Evolutionary conservation across 2,113 vertebrate genomes (phyloP).

Genomic region (Neopipo cinnamomea): DNA sequence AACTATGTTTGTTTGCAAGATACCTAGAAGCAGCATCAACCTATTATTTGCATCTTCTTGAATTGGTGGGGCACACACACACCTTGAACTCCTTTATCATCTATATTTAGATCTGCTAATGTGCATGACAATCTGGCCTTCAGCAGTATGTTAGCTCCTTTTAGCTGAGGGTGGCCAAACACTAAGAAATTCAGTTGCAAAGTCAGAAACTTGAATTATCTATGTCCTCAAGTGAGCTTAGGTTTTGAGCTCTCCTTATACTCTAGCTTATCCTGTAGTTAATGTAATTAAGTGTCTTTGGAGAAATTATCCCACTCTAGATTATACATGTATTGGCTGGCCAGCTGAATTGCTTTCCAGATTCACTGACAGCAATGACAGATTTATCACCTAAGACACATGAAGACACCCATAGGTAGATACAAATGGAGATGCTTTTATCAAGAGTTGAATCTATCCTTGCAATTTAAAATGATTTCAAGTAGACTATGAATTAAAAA

Average conservation of each 20-base stretch:
- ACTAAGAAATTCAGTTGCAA: background rate
- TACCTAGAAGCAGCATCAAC: background rate
- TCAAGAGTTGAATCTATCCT: background rate
- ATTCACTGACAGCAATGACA: background rate
- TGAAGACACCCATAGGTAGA: background rate
- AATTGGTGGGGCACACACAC: accelerated
- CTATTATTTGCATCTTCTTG: background rate
- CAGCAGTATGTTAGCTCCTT: background rate
- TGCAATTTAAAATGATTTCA: background rate
- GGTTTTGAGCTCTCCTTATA: background rate
- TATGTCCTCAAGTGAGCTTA: background rate
- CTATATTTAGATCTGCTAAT: background rate
- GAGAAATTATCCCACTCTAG: background rate
- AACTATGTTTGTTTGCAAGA: background rate
- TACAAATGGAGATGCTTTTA: background rate
- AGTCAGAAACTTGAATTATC: background rate
- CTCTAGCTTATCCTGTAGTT: background rate
- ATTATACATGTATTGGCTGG: background rate
- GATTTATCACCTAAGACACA: background rate
- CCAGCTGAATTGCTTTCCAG: background rate
- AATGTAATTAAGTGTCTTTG: background rate
- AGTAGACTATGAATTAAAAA: background rate
- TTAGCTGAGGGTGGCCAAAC: background rate
- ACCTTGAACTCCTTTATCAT: background rate
- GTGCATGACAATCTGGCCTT: background rate